Evolutionary conservation across 1,140 invertebrate species (phyloP), one percentile per base, ranked within the genome.

Genomic region (Limonius californicus): DNA sequence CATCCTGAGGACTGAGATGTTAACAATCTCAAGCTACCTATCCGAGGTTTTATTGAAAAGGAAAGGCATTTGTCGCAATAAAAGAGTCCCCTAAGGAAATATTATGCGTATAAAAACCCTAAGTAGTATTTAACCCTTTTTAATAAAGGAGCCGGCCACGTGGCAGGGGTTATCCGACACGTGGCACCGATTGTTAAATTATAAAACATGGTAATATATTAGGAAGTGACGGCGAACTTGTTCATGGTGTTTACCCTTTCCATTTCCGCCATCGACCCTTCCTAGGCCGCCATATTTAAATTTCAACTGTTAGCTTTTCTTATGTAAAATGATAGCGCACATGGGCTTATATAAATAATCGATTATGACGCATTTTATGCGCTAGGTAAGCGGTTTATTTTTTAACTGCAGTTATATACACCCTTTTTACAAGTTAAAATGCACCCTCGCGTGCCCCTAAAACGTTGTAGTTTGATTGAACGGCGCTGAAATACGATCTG

Each of bases 91-190:
- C 62, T 57, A 67, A 68, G 67, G 67, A 68, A 68, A 61, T 64
- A 64, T 66, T 66, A 62, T 59, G 59, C 65, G 47, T 56, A 58
- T 67, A 69, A 70, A 67, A 70, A 69, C 70, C 70, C 69, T 70
- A 69, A 70, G 64, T 68, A 68, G 65, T 66, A 57, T 65, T 65
- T 72, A 72, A 72, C 70, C 69, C 70, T 72, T 72, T 72, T 72
- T 69, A 72, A 72, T 72, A 72, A 69, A 69, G 64, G 64, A 69
- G 45, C 58, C 61, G 55, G 62, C 55, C 68, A 70, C 70, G 67
- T 69, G 70, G 54, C 53, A 20, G 54, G 65, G 64, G 63, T 72
- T 70, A 64, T 62, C 47, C 27, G 60, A 62, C 70, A 69, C 70
- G 70, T 72, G 70, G 58, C 54, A 53, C 35, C 59, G 67, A 66